These are phyloP conservation scores for Cistogaster globosa DNA, from an alignment of 2,888 invertebrate genomes.

Conservation along the genomic window DNA sequence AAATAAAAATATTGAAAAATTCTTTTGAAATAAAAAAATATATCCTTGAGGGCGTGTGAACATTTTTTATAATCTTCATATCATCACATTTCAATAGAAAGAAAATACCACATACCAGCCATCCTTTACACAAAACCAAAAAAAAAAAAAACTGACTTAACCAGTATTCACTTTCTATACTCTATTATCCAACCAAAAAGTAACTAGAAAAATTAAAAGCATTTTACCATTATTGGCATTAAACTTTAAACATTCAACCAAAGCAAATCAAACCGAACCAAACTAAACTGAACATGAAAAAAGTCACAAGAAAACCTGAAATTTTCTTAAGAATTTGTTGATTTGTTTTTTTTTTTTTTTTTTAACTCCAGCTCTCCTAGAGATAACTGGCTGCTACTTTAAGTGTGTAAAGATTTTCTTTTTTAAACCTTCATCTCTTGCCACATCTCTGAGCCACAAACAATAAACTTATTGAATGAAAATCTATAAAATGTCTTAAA, in stretches of 20 bases:
- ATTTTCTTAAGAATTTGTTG: slow-evolving; percentile 68
- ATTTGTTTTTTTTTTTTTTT: slow-evolving; percentile 9
- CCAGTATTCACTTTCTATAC: slow-evolving; percentile 71
- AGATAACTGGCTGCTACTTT: slow-evolving; percentile 24
- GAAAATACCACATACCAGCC: slow-evolving; percentile 3
- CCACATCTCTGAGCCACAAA: slow-evolving; percentile 7
- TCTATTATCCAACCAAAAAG: slow-evolving; percentile 19
- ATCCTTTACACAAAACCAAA: background rate
- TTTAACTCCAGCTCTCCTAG: slow-evolving; percentile 8
- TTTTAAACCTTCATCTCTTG: slow-evolving; percentile 47
- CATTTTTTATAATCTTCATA: slow-evolving; percentile 39
- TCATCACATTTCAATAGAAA: slow-evolving; percentile 26
- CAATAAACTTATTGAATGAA: slow-evolving; percentile 68
- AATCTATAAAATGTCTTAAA: slow-evolving; percentile 65
- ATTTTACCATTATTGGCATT: slow-evolving; percentile 70
- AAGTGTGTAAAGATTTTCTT: slow-evolving; percentile 49
- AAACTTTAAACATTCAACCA: slow-evolving; percentile 39
- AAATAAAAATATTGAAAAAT: background rate
- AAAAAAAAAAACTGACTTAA: slow-evolving; percentile 64
- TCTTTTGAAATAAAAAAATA: slow-evolving; percentile 21
- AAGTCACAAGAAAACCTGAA: slow-evolving; percentile 67
- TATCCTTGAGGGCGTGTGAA: slow-evolving; percentile 72
- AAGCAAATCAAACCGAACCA: background rate
- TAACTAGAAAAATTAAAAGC: slow-evolving; percentile 68
- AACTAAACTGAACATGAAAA: background rate